Evolutionary conservation across 2,888 invertebrate species (phyloP), one percentile per base, ranked within the genome.

Genomic region (Nebria brevicollis): DNA sequence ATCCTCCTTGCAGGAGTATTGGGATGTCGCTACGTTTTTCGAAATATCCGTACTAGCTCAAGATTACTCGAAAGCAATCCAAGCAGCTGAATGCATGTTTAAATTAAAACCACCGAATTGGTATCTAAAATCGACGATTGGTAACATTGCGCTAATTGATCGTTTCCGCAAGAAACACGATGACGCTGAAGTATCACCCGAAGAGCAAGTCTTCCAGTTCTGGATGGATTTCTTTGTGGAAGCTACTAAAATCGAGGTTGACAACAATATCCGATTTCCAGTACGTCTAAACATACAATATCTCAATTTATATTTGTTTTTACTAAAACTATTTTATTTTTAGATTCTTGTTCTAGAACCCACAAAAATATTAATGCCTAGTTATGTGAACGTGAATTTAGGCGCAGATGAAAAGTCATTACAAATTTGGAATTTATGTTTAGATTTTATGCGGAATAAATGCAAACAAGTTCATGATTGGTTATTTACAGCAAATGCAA

Each of bases 191-290:
- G 90, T 91, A 10, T 92, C 94, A 0, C 94, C 95, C 0, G 97
- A 97, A 87, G 95, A 97, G 88, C 94, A 96, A 90, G 92, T 97
- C 0, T 98, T 99, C 88, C 93, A 95, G 84, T 99, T 99, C 90
- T 99, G 99, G 99, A 96, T 98, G 93, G 99, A 99, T 87, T 99
- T 97, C 90, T 99, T 99, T 89, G 93, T 97, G 65, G 98, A 98
- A 90, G 98, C 98, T 11, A 97, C 96, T 42, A 96, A 95, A 87
- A 91, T 92, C 82, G 94, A 94, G 85, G 93, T 94, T 85, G 94
- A 94, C 82, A 95, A 96, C 88, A 93, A 92, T 85, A 97, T 98
- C 85, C 91, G 97, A 84, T 98, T 98, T 92, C 98, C 98, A 70
- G 95, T 95, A 89, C 92, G 93, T 88, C 66, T 42, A 20, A 41